phyloP scores from a whole-genome alignment of 1,140 invertebrate species.

The Alviniconcha marisindica region DNA sequence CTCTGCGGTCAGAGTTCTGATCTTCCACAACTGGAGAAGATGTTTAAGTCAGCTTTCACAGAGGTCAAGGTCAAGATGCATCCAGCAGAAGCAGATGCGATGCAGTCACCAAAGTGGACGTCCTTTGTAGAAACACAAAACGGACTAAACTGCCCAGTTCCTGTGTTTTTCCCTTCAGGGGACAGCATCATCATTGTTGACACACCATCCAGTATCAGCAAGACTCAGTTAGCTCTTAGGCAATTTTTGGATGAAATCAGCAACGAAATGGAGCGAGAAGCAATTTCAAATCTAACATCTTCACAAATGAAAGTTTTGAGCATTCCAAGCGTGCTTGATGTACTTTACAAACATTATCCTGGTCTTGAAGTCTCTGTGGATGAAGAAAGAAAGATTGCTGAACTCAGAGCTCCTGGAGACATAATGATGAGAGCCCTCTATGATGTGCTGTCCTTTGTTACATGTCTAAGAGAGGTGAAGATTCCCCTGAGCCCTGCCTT shows the following conservation, averaged over 20 bases:
- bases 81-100: background rate
- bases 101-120: background rate
- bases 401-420: background rate
- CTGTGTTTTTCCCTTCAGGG: background rate
- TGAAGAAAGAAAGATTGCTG: background rate
- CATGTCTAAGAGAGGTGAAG: background rate
- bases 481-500: background rate
- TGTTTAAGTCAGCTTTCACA: background rate
- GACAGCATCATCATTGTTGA: background rate
- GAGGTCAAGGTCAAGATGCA: background rate
- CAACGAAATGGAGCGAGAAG: background rate
- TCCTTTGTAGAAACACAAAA: background rate
- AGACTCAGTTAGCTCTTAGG: background rate
- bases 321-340: background rate
- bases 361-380: background rate
- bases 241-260: slow-evolving; percentile 1
- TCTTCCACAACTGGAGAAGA: background rate
- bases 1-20: background rate
- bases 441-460: background rate
- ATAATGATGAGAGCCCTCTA: background rate
- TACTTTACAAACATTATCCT: background rate
- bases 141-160: background rate
- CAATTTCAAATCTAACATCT: background rate
- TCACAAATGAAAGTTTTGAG: background rate
- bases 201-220: background rate